These are phyloP conservation scores for Aviceda subcristata DNA, from an alignment of 2,113 vertebrate species.

Conservation along the genomic window DNA sequence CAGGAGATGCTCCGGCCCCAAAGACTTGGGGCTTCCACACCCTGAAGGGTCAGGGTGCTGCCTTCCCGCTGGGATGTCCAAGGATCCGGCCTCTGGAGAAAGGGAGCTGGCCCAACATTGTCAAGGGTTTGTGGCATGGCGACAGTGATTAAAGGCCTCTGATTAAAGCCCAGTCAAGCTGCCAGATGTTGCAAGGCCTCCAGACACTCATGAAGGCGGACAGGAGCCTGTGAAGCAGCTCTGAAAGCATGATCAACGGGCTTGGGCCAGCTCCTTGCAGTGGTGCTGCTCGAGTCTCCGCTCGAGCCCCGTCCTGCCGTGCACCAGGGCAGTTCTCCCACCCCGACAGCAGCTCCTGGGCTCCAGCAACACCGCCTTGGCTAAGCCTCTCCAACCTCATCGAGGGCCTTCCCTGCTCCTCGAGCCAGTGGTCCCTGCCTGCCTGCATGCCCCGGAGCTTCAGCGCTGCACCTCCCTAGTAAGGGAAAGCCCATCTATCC, in stretches of 20 bases:
- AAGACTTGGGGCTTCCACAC: neutral
- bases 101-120: neutral
- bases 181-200: slow-evolving; percentile 9
- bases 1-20: neutral
- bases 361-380: fast-evolving
- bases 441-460: neutral
- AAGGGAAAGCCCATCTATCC: neutral
- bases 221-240: neutral
- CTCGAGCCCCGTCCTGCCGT: fast-evolving
- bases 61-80: fast-evolving
- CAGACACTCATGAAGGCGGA: neutral
- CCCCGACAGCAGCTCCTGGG: fast-evolving
- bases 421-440: fast-evolving
- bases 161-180: neutral
- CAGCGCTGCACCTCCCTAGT: fast-evolving
- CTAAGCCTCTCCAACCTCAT: neutral
- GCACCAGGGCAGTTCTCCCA: neutral
- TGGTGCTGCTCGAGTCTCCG: fast-evolving
- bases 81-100: neutral
- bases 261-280: neutral
- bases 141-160: neutral
- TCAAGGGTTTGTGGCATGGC: neutral
- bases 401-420: neutral
- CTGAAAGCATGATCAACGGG: neutral
- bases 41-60: neutral